Evolutionary conservation across 2,888 invertebrate genomes (phyloP), one percentile per base, ranked within the genome.

Genomic region (Rhamphomyia laevipes): DNA sequence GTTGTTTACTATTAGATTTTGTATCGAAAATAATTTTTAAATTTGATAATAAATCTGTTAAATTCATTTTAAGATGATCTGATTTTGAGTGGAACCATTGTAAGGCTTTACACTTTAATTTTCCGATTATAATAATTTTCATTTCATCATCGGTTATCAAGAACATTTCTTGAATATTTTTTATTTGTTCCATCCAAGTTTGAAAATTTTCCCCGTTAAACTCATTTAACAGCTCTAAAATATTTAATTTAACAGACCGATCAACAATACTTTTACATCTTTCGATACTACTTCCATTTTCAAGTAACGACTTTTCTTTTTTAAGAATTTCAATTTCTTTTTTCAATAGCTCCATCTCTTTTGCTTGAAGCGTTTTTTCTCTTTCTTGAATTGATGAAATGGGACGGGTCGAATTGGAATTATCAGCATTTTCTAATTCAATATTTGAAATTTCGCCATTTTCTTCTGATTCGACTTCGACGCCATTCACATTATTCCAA

Each of bases 81-180:
- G 31, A 4, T 45, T 33, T 27, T 13, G 45, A 27, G 15, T 45
- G 21, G 13, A 33, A 31, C 45, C 45, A 45, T 23, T 13, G 35
- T 37, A 35, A 11, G 1, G 43, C 50, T 15, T 46, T 50, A 3
- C 46, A 46, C 11, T 42, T 50, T 27, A 46, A 30, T 15, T 46
- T 50, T 23, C 38, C 16, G 1, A 46, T 6, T 2, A 50, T 2
- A 17, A 50, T 11, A 1, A 30, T 50, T 3, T 18, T 46, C 17
- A 46, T 16, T 43, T 31, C 27, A 2, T n/a, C 4, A 7, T 46
- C 50, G 1, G 23, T 23, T 2, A 50, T n/a, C 3, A 9, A 13
- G 6, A 41, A 43, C 7, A 43, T 10, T 10, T 15, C n/a, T 16
- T 43, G 7, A n/a, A 46, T 18, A 27, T 43, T 43, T 6, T 21